phyloP scores from a whole-genome alignment of 2,113 vertebrate species.

The Toxostoma redivivum region DNA sequence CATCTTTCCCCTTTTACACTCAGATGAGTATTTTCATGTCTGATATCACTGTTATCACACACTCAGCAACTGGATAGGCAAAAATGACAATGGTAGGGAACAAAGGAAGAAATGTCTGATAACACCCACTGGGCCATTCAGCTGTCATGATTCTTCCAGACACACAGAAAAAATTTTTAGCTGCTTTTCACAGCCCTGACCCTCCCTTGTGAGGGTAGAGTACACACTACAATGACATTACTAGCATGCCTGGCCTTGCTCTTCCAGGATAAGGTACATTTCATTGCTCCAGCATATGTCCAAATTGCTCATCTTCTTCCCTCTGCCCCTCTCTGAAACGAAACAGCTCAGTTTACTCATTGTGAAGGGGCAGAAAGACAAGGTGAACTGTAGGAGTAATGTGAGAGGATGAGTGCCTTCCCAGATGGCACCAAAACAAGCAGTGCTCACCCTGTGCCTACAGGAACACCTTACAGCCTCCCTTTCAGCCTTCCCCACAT shows the following conservation, averaged over 20 bases:
- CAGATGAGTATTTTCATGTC: not conserved
- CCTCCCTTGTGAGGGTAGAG: not conserved
- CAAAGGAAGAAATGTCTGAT: not conserved
- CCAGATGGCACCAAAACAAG: not conserved
- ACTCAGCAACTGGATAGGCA: not conserved
- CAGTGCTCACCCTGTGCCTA: not conserved
- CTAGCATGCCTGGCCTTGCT: constrained; percentile 8
- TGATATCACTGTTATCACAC: not conserved
- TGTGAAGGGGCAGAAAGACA: not conserved
- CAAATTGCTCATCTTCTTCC: not conserved
- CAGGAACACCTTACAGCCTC: not conserved
- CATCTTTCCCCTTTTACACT: not conserved
- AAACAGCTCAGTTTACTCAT: not conserved
- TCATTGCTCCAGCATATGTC: not conserved
- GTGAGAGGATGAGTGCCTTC: not conserved
- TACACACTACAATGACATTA: not conserved
- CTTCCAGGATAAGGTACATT: not conserved
- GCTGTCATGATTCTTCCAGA: not conserved
- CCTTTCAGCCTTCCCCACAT: accelerated
- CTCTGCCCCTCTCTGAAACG: not conserved
- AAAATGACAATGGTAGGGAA: not conserved
- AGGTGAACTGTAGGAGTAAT: not conserved
- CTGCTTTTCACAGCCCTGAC: not conserved
- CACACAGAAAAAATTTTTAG: not conserved
- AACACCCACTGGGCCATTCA: not conserved